Evolutionary conservation across 2,113 vertebrate genomes (phyloP), one percentile per base, ranked within the genome.

Genomic region (Lutjanus erythropterus): DNA sequence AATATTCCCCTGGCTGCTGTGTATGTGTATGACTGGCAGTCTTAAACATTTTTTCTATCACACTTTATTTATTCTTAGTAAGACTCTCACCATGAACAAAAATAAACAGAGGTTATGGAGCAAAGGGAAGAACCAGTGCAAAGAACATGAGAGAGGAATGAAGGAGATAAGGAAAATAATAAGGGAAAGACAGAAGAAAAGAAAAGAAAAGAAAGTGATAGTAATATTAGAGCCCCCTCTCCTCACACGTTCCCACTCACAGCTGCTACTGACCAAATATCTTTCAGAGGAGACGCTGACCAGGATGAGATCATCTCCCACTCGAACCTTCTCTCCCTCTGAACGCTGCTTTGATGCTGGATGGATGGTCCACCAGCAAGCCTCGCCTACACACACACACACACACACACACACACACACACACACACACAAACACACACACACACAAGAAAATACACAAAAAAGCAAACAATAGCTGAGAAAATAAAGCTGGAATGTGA

Each of bases 251-350:
- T 81, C 71, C 39, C 67, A 49, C 52, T 58, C 16, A 25, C 56
- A 68, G 46, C 69, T 78, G 71, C 12, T 53, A 95, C 97, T 97
- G 86, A 99, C 98, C 97, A 99, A 92, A 75, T 99, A 99, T 79
- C 98, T 94, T 80, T 99, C 98, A 33, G 98, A 99, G 31, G 98
- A 99, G 75, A 99, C 94, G n/a, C 98, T 99, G 91, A 99, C 98
- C 78, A 99, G 94, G 88, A 99, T 99, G 82, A 99, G 96, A 86
- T 99, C 98, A 88, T 99, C 98, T 77, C 98, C 97, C 23, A 98
- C 98, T 21, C 98, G 93, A 0, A 99, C 98, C 91, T 99, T 99
- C 89, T 99, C 98, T 68, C 98, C 98, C 67, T 95, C 94, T 39
- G 94, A 95, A 31, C 94, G 91, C 78, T 95, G 95, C 78, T 95